Base-by-base conservation (phyloP, 2,888 invertebrate genomes). In the Galeruca laticollis region DNA sequence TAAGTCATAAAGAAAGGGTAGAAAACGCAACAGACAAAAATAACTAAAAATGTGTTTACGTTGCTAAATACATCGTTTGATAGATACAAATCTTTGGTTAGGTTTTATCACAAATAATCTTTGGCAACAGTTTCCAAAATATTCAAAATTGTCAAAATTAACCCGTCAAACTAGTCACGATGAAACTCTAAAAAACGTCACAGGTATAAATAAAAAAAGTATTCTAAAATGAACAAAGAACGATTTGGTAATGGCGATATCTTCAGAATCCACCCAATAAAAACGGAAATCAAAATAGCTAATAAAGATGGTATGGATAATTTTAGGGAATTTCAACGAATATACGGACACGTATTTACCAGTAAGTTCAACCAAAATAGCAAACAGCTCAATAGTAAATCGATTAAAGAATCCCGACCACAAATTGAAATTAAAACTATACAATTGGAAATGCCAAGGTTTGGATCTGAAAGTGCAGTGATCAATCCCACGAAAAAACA, bases 391-490 rank as follows among this genome's bases (percentile, higher is more conserved):
- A n/a, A 56, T 9, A 15, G 18, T n/a, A 40, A 60, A 65, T 57
- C 31, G 15, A 26, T 47, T n/a, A 8, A 5, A 52, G 56, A 47
- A 26, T 21, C 40, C 10, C 15, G 71, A 52, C 68, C 69, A n/a
- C 21, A 18, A 9, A 68, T 51, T 9, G 64, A 67, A 13, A 40
- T 74, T n/a, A 75, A 73, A 63, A 74, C 72, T 0, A 71, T 75
- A 31, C 60, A 57, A 1, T 37, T 75, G n/a, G 73, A 75, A 21
- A 61, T 74, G 68, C 73, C 75, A 0, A 11, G 43, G 13, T n/a
- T 74, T 13, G 75, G 73, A 13, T 35, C 64, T 0, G 75, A 75
- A 63, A 37, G 65, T 20, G 75, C 75, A 1, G 72, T 75, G 10
- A 18, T 75, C 13, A 57, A 60, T 26, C 60, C 60, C 0, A 65